These are phyloP conservation scores for Habropoda laboriosa DNA, from an alignment of 1,140 invertebrate genomes.

Conservation along the genomic window DNA sequence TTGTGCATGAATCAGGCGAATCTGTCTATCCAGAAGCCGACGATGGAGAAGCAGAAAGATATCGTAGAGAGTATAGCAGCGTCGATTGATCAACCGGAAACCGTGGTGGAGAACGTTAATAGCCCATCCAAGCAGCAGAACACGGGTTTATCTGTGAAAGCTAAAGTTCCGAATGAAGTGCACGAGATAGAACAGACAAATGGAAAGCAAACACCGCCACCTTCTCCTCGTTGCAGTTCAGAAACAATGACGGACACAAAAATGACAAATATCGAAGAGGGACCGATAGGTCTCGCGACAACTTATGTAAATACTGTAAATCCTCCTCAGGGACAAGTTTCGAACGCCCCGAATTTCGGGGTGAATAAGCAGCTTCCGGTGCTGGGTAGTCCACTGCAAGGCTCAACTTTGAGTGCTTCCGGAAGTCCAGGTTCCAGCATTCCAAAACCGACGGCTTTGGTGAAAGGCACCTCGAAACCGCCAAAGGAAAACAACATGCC, in stretches of 20 bases:
- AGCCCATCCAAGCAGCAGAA: conserved; percentile 27
- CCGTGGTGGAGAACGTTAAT: neutral
- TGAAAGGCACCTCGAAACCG: conserved; percentile 92
- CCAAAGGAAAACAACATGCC: conserved; percentile 74
- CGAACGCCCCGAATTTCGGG: conserved; percentile 29
- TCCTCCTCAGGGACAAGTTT: neutral
- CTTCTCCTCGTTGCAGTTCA: neutral
- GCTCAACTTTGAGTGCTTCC: conserved; percentile 17
- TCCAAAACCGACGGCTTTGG: conserved; percentile 94
- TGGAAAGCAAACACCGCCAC: neutral
- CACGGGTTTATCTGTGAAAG: neutral
- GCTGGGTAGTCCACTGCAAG: conserved; percentile 45
- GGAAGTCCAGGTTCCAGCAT: conserved; percentile 86
- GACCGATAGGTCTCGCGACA: neutral
- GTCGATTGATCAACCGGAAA: neutral
- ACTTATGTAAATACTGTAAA: too few species aligned
- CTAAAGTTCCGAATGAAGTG: neutral
- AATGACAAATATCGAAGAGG: conserved; percentile 20
- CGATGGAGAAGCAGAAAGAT: conserved; percentile 16
- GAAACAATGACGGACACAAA: conserved; percentile 26
- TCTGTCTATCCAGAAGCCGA: conserved; percentile 55
- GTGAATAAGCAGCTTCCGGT: conserved; percentile 31
- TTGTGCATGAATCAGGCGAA: conserved; percentile 73
- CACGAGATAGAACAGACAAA: neutral
- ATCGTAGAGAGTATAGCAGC: conserved; percentile 1